Evolutionary conservation across 2,113 vertebrate genomes (phyloP), one percentile per base, ranked within the genome.

Genomic region (Paramormyrops kingsleyae): DNA sequence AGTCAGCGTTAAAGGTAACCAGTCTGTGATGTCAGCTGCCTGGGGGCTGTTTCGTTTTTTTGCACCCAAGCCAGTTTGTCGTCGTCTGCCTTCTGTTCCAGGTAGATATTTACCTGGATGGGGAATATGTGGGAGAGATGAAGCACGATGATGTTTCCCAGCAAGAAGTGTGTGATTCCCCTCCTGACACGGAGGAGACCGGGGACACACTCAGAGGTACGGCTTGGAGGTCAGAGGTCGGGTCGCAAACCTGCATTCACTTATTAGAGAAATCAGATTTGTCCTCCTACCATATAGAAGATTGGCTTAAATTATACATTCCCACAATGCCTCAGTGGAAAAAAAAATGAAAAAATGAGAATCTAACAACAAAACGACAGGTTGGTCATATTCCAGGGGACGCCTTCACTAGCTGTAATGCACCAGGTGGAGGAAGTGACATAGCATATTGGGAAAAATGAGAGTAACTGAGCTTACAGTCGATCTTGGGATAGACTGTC

Each of bases 101-200:
- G 97, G 94, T 97, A 89, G 92, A 94, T 90, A 85, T 97, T 1
- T 95, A 96, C 84, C 17, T 97, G 27, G 94, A 94, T 86, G 95
- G 96, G 52, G 93, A 96, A 83, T 93, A 95, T 89, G 91, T 95
- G 89, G 97, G 98, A 94, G 94, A 92, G 0, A 89, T 96, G 88
- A 91, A 93, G 4, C 95, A 96, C 88, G 92, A 91, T 90, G 95
- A 92, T 35, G 92, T 92, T 0, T 95, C 96, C 91, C 77, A 93
- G 86, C 83, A 92, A 89, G 93, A 95, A 83, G 90, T 92, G 39
- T 86, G 92, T 44, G 88, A 92, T 56, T 89, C 92, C 89, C 92
- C 92, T 0, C 19, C 62, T 49, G 80, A 91, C 24, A 62, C 52
- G 0, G 91, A 94, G 5, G 91, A 95, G 31, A 24, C 27, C 2